Base-by-base conservation (phyloP, 1,140 invertebrate genomes). In the Drosophila ficusphila region DNA sequence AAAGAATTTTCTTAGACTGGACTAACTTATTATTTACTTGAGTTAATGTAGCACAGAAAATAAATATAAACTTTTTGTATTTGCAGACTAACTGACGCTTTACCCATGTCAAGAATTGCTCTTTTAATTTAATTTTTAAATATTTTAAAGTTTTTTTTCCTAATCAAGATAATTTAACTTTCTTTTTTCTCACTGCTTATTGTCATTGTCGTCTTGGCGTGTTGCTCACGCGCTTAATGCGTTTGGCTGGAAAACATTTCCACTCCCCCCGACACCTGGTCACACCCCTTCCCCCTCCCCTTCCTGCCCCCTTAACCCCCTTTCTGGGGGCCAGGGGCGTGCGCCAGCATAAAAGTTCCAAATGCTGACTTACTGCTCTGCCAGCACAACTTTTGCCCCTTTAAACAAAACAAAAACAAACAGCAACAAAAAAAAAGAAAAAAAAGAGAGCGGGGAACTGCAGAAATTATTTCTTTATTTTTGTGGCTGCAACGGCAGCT, bases 301-400 rank as follows among this genome's bases (percentile, higher is more conserved):
- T n/a, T n/a, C n/a, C n/a, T n/a, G n/a, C 33, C n/a, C 27, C 12
- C 44, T 21, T 18, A 11, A n/a, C 25, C 38, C 36, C 41, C 14
- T 16, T 23, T 36, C 21, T 56, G 16, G 11, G 4, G 65, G 39
- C 61, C 48, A 48, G 53, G 79, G 62, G 54, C 81, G 81, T 85
- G 72, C 44, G 76, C 81, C 81, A 67, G 81, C 81, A 85, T 85
- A 81, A 85, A 85, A 86, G 42, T 86, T 86, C 57, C 67, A 81
- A 86, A 86, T 81, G 81, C 81, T 85, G 76, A 85, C 81, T 85
- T 85, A 85, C 81, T 60, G 79, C 76, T 83, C 54, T 75, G 74
- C 61, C 49, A 44, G 39, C 49, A 65, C 51, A 74, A 74, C 65
- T 71, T 71, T 70, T 56, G 51, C 52, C 65, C 67, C 53, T 71